phyloP scores from a whole-genome alignment of 2,797 vertebrate genomes.

The Tragopan temminckii region DNA sequence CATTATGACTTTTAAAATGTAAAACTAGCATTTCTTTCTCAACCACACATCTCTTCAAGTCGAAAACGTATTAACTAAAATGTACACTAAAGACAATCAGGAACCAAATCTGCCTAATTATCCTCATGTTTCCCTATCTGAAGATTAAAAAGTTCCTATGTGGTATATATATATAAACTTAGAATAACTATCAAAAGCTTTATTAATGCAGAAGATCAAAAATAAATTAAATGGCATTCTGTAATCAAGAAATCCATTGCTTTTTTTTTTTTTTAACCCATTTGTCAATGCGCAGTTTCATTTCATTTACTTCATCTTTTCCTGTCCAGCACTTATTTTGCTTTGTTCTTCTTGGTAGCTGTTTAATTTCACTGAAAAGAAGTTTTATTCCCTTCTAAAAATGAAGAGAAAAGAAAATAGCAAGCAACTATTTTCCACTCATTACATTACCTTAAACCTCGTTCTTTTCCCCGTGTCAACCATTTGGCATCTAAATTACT shows the following conservation, averaged over 20 bases:
- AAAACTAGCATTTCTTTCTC: neutral
- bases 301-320: neutral
- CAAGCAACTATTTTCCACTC: neutral
- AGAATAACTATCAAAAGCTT: neutral
- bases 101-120: neutral
- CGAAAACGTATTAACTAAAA: neutral
- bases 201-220: neutral
- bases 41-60: neutral
- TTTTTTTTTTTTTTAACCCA: neutral
- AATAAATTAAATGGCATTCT: neutral
- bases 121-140: neutral
- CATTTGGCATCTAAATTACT: neutral
- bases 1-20: neutral
- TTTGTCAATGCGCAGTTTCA: neutral
- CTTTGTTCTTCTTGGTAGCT: neutral
- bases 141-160: neutral
- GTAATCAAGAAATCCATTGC: neutral
- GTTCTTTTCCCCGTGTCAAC: neutral
- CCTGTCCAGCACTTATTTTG: neutral
- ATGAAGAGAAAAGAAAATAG: neutral
- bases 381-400: neutral
- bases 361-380: neutral
- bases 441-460: neutral
- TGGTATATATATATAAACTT: neutral
- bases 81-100: neutral